Evolutionary conservation across 2,888 invertebrate species (phyloP).

Genomic region (Amphimallon solstitiale): DNA sequence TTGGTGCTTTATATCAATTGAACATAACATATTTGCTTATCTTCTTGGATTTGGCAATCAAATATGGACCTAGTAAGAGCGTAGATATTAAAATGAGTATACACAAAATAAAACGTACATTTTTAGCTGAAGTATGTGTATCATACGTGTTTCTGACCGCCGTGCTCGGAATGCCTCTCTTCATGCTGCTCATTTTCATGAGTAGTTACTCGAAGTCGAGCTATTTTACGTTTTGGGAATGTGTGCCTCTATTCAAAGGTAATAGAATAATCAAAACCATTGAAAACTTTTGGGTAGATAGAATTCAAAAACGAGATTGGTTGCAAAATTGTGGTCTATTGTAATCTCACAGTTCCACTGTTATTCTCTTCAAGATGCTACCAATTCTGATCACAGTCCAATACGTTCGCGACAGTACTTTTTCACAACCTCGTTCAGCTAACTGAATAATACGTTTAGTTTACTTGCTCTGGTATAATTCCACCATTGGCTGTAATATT

Average conservation of each 20-base stretch:
- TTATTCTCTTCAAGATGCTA: too few relatives aligned
- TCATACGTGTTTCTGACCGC: constrained; percentile 24
- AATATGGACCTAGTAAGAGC: constrained; percentile 32
- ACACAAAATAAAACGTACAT: not conserved
- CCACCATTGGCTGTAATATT: too few relatives aligned
- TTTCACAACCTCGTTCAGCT: too few relatives aligned
- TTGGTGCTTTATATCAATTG: not conserved
- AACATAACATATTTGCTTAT: constrained; percentile 7
- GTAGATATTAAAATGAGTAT: not conserved
- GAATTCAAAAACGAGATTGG: too few relatives aligned
- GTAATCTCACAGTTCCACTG: too few relatives aligned
- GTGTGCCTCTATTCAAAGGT: constrained; percentile 37
- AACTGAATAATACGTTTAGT: too few relatives aligned
- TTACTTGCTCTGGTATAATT: too few relatives aligned
- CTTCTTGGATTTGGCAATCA: constrained; percentile 8
- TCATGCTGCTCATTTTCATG: constrained; percentile 35
- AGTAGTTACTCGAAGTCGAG: constrained; percentile 34
- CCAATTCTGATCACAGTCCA: too few relatives aligned
- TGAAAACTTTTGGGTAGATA: not conserved
- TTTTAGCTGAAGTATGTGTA: constrained; percentile 22
- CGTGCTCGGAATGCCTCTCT: constrained; percentile 33
- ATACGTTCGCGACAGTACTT: too few relatives aligned
- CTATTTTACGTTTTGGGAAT: constrained; percentile 37
- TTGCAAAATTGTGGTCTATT: too few relatives aligned
- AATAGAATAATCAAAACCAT: not conserved